Conservation (phyloP, 2,888 invertebrate genomes). For the Apodemia hepburni region DNA sequence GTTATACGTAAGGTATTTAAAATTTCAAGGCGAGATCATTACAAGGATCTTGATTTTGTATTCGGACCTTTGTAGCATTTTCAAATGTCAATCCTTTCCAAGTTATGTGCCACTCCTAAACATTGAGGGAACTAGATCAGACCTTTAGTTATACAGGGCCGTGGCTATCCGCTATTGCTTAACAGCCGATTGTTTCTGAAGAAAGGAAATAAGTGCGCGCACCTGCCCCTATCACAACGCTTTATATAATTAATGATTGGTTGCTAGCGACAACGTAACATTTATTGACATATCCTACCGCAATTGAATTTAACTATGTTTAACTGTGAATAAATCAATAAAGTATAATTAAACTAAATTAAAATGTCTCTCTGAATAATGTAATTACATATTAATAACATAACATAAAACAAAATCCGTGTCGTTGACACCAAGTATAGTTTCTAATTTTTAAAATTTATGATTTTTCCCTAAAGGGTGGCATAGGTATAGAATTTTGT, state of each 20-base stretch:
- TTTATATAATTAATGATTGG: conserved; percentile 6
- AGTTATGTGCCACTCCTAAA: conserved; percentile 27
- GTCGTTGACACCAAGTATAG: too few relatives aligned
- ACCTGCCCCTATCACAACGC: conserved; percentile 15
- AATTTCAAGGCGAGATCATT: conserved; percentile 14
- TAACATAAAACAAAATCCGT: too few relatives aligned
- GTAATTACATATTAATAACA: too few relatives aligned
- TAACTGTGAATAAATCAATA: neutral
- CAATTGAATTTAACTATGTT: neutral
- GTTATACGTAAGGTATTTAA: conserved; percentile 1
- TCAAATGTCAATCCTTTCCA: conserved; percentile 32
- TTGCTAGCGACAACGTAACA: conserved; percentile 1
- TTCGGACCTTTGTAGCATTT: conserved; percentile 26
- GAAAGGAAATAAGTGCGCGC: conserved; percentile 26
- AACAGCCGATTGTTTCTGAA: conserved; percentile 51
- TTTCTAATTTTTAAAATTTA: too few relatives aligned
- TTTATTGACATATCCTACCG: neutral
- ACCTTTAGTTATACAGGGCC: conserved; percentile 36
- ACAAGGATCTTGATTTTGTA: conserved; percentile 15
- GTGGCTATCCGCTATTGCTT: conserved; percentile 44
- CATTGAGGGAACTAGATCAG: conserved; percentile 30
- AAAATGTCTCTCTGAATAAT: neutral
- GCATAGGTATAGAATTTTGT: too few relatives aligned
- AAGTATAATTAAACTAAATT: neutral
- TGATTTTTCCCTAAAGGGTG: too few relatives aligned